Base-by-base conservation (phyloP, 1,140 invertebrate genomes). In the Drosophila neocordata region DNA sequence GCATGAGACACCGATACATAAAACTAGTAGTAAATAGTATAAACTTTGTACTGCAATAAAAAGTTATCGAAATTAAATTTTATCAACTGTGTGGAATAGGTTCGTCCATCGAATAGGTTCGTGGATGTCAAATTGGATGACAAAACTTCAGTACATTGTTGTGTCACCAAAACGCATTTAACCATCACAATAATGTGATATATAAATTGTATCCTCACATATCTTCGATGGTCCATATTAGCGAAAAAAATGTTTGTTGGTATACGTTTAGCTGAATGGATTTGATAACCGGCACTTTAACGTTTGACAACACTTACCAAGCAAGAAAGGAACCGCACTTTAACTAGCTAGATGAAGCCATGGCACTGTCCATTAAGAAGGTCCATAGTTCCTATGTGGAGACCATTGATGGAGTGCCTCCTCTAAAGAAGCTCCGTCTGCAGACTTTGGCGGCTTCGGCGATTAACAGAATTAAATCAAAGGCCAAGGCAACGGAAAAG, bases 381-480 rank as follows among this genome's bases (percentile, higher is more conserved):
- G 35, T 67, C 0, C 64, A 63, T 8, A 48, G 64, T 5, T 65
- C 78, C 11, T 82, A 68, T 12, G 69, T 79, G 35, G 83, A 88
- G 52, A 87, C 75, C 3, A 64, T 87, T 12, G 71, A 75, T 11
- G 75, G 78, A 0, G 56, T 38, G 41, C 83, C 83, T 27, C 72
- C 68, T 8, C 53, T 76, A 0, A 91, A 91, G 53, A 91, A 91
- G 57, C 68, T 91, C 12, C 80, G 90, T 0, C 61, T 91, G 11
- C 87, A 89, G 55, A 64, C 89, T 11, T 8, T 71, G 20, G 61
- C 68, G 9, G 18, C 83, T 2, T 55, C 77, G 34, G 48, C 37
- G 1, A 71, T 34, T 4, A 18, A n/a, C 9, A 65, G 76, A 73
- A 51, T 18, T 52, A 2, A 70, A 73, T 18, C 41, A 37, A 81